These are phyloP conservation scores for Ascidia mentula DNA, from an alignment of 23 tunicate species.

Conservation along the genomic window DNA sequence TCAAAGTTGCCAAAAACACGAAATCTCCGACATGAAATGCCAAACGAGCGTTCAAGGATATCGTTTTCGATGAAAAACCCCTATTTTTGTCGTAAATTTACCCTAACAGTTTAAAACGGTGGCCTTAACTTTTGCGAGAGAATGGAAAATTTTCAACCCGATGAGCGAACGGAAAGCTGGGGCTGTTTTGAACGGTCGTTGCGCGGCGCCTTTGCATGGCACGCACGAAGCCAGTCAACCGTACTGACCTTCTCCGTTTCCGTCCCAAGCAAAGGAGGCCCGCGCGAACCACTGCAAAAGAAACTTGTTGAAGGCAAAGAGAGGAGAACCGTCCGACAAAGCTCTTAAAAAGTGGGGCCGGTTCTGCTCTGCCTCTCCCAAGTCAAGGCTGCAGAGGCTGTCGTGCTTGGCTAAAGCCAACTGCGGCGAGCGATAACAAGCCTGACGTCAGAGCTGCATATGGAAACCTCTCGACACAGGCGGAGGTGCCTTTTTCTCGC, in stretches of 20 bases:
- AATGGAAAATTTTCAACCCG: not conserved
- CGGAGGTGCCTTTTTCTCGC: not conserved
- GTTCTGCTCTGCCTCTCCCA: not conserved
- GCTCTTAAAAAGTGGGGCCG: not conserved
- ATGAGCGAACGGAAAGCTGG: not conserved
- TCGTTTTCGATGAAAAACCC: too few species aligned
- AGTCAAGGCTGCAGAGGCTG: not conserved
- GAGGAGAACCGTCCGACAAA: too few species aligned
- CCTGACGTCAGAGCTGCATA: not conserved
- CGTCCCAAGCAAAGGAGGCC: not conserved
- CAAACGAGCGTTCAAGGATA: too few species aligned
- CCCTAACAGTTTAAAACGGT: too few species aligned
- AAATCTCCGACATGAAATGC: too few species aligned
- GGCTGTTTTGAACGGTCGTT: too few species aligned
- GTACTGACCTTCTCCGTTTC: slow-evolving; percentile 2
- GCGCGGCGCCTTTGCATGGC: slow-evolving; percentile 9
- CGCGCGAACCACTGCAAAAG: not conserved
- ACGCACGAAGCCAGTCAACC: not conserved
- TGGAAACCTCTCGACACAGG: not conserved
- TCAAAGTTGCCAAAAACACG: too few species aligned
- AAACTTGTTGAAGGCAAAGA: too few species aligned
- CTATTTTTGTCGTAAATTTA: too few species aligned
- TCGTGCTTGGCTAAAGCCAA: not conserved
- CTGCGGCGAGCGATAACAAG: slow-evolving; percentile 4
- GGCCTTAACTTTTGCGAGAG: not conserved